phyloP scores from a whole-genome alignment of 2,888 invertebrate genomes.

The Cryptus armator region DNA sequence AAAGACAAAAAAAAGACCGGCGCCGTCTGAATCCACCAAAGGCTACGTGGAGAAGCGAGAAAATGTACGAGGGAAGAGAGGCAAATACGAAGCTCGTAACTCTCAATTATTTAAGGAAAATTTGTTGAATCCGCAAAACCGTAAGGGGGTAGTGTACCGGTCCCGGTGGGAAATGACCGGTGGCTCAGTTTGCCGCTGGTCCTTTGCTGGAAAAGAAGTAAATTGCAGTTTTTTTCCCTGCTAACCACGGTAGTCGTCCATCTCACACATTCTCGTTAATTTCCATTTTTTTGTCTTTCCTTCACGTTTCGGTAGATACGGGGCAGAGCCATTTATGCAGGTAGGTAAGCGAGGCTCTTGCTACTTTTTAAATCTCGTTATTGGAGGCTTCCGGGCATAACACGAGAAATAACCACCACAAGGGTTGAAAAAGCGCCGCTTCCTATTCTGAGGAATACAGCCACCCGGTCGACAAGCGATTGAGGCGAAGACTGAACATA shows the following conservation, averaged over 20 bases:
- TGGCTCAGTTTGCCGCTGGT: conserved; percentile 46
- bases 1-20: neutral
- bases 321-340: conserved; percentile 60
- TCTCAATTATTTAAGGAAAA: conserved; percentile 80
- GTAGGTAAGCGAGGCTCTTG: conserved; percentile 70
- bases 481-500: conserved; percentile 69
- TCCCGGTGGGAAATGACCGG: conserved; percentile 74
- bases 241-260: conserved; percentile 23
- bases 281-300: conserved; percentile 61
- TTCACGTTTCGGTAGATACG: conserved; percentile 69
- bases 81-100: conserved; percentile 67
- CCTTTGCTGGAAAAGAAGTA: conserved; percentile 71
- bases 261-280: conserved; percentile 57
- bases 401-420: conserved; percentile 76
- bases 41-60: neutral
- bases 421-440: conserved; percentile 60
- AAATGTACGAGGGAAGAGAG: conserved; percentile 14
- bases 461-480: conserved; percentile 57
- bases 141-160: conserved; percentile 9
- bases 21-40: neutral
- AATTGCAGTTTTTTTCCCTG: conserved; percentile 72
- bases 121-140: conserved; percentile 74
- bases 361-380: conserved; percentile 81
- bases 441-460: conserved; percentile 8
- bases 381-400: conserved; percentile 73